Evolutionary conservation across 2,797 vertebrate species (phyloP).

Genomic region (Melanotaenia parkinsoni): DNA sequence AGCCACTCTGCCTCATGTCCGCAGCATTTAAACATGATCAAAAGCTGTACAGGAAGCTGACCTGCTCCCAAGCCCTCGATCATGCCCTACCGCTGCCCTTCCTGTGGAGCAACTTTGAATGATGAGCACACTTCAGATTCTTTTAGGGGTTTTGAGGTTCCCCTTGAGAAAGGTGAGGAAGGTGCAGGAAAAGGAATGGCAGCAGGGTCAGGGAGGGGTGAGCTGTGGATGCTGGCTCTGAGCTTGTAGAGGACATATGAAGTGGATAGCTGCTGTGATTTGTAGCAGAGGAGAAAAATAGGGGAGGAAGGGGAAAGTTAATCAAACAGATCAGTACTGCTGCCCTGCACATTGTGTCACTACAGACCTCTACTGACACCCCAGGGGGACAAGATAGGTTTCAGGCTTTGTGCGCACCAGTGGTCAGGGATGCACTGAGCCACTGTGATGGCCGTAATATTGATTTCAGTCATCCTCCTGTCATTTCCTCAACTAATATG

Average conservation of each 20-base stretch:
- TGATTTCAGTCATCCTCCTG: slow-evolving; percentile 61
- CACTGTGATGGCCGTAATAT: slow-evolving; percentile 29
- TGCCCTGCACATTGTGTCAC: slow-evolving; percentile 11
- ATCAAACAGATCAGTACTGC: slow-evolving; percentile 56
- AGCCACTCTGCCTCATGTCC: slow-evolving; percentile 29
- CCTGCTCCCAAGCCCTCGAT: slow-evolving; percentile 21
- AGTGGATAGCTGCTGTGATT: slow-evolving; percentile 26
- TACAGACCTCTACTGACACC: slow-evolving; percentile 32
- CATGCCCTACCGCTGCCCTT: slow-evolving; percentile 24
- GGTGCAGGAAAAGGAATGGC: slow-evolving; percentile 35
- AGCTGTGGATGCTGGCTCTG: slow-evolving; percentile 22
- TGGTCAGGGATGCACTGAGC: slow-evolving; percentile 32
- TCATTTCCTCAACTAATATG: slow-evolving; percentile 76
- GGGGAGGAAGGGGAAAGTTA: slow-evolving; percentile 31
- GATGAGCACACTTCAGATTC: slow-evolving; percentile 58
- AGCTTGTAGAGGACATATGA: slow-evolving; percentile 4
- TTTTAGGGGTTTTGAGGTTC: slow-evolving; percentile 54
- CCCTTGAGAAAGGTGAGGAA: slow-evolving; percentile 23
- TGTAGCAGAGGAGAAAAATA: slow-evolving; percentile 17
- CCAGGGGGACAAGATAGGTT: slow-evolving; percentile 33
- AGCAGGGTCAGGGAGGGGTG: slow-evolving; percentile 50
- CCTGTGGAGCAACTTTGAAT: slow-evolving; percentile 40
- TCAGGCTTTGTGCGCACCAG: neutral
- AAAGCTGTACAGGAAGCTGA: slow-evolving; percentile 47
- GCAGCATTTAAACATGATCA: slow-evolving; percentile 53